Evolutionary conservation across 2,888 invertebrate genomes (phyloP).

Genomic region (Diaphora mendica): DNA sequence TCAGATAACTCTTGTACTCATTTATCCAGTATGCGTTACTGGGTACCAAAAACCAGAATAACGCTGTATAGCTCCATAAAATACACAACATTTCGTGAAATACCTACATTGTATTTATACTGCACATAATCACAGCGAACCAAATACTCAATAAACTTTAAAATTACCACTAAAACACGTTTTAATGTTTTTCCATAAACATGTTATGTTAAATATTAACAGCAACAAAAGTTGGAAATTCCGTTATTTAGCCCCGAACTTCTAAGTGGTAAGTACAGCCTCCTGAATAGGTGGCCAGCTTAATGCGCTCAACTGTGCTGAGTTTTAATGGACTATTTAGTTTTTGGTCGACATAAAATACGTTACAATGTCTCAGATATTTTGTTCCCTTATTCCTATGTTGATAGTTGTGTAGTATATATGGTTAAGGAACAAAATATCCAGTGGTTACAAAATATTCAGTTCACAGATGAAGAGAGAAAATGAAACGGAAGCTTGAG

Average conservation of each 20-base stretch:
- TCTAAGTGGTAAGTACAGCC: slow-evolving; percentile 41
- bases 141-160: not conserved
- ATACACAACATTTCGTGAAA: not conserved
- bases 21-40: no score
- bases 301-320: slow-evolving; percentile 21
- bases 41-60: no score
- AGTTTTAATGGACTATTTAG: slow-evolving; percentile 32
- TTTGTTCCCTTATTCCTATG: slow-evolving; percentile 1
- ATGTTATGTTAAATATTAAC: slow-evolving; percentile 6
- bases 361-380: slow-evolving; percentile 25
- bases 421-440: not conserved
- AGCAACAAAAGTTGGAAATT: slow-evolving; percentile 27
- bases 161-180: not conserved
- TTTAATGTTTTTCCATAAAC: not conserved
- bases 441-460: no score
- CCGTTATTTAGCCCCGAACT: slow-evolving; percentile 30
- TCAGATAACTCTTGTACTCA: not conserved
- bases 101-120: not conserved
- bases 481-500: no score
- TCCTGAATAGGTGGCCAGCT: slow-evolving; percentile 25
- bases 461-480: no score
- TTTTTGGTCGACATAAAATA: slow-evolving; percentile 29
- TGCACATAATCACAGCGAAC: not conserved
- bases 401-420: not conserved
- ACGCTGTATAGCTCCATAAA: not conserved